Percentiles rank a stretch among this genome's conserved stretches.
phyloP scores from a whole-genome alignment of 37 sponge, comb jelly and placozoan species.

The Oopsacas minuta region DNA sequence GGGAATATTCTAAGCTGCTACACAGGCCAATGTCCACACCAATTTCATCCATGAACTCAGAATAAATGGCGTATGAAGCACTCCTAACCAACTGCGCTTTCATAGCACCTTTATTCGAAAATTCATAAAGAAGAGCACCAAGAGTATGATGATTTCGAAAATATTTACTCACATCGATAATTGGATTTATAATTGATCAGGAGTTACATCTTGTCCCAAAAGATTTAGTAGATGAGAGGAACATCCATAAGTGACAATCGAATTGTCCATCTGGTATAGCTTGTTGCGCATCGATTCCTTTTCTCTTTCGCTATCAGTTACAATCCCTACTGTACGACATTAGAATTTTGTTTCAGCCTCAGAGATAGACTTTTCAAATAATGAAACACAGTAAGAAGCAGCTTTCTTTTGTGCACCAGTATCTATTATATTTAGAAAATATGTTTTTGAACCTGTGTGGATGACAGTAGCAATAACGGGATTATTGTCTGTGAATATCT shows the following conservation, averaged over 20 bases:
- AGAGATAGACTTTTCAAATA: background rate
- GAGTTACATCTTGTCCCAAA: background rate
- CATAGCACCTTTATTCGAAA: background rate
- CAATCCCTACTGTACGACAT: background rate
- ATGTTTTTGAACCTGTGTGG: background rate
- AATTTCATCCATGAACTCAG: too few species aligned
- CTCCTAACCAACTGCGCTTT: too few species aligned
- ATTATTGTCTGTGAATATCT: too few species aligned
- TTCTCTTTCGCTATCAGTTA: background rate
- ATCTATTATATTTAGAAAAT: background rate
- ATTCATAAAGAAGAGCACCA: constrained; percentile 12
- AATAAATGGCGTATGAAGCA: too few species aligned
- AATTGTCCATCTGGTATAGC: background rate
- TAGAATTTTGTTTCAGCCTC: background rate
- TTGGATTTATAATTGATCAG: background rate
- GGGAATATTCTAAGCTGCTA: too few species aligned
- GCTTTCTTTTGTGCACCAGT: background rate
- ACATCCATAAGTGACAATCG: background rate
- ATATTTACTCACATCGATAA: constrained; percentile 6
- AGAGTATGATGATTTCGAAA: constrained; percentile 20
- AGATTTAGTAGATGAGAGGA: background rate
- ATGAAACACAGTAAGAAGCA: background rate
- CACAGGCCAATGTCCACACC: too few species aligned
- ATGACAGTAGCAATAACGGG: background rate
- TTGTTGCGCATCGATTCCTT: background rate